Evolutionary conservation across 1,140 invertebrate species (phyloP), one percentile per base, ranked within the genome.

Genomic region (Drosophila ercepeae): DNA sequence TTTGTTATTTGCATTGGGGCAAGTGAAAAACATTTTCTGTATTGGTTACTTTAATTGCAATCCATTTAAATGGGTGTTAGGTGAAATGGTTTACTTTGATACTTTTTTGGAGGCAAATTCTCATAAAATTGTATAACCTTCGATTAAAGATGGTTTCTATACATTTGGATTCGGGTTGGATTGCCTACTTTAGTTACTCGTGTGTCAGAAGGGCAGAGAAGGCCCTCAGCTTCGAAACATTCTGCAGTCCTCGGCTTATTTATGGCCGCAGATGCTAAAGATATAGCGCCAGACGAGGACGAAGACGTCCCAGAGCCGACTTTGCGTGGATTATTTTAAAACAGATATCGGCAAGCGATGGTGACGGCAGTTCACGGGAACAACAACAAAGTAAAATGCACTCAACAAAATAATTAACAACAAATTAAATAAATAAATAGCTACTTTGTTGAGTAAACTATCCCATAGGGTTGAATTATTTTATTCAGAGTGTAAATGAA

Each of bases 171-270:
- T 51, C 45, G 16, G 39, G 9, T 27, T 49, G 42, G 23, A 41
- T 53, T 63, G 50, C 59, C 39, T 52, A 49, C 53, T 74, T 75
- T 42, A 61, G 54, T 46, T 69, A 61, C 57, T 67, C 71, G 76
- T 69, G 65, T 89, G 79, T 86, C 79, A 89, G 54, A 49, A 45
- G 27, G 42, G 5, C 34, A 5, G 29, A 7, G n/a, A 14, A 4
- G 64, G 55, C 72, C 72, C 69, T 64, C 78, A 65, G 54, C 44
- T 46, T 42, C 58, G 69, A 64, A 69, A 72, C 76, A 89, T 81
- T 89, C 74, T 84, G 86, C 86, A 89, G 86, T 84, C 86, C 49
- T 74, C 45, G 58, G 69, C 69, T 89, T 86, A 89, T 89, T 89
- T 89, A 89, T 89, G 79, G 86, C 81, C 67, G 46, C 46, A 82